Evolutionary conservation across 2,888 invertebrate species (phyloP).

Genomic region (Amorpha juglandis): DNA sequence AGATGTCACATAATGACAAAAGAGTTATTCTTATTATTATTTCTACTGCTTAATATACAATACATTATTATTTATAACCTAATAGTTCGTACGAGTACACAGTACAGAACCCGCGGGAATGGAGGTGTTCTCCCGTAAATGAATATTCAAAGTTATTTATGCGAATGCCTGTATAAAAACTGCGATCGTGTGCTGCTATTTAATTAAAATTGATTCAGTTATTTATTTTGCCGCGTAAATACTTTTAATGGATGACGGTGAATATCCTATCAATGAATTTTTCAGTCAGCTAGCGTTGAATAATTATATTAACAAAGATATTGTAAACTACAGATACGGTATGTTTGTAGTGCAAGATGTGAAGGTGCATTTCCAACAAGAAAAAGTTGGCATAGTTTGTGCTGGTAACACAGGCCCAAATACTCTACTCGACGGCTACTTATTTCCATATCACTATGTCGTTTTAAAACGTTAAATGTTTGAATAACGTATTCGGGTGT

Average conservation of each 20-base stretch:
- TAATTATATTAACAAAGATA: not conserved
- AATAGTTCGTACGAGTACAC: not conserved
- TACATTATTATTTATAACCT: not conserved
- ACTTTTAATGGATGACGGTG: slow-evolving; percentile 15
- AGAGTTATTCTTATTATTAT: no score
- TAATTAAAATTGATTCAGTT: slow-evolving; percentile 25
- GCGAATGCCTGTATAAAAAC: slow-evolving; percentile 26
- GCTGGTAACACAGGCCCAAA: no score
- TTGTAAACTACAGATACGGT: not conserved
- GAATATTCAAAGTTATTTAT: slow-evolving; percentile 30
- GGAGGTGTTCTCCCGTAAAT: slow-evolving; percentile 26
- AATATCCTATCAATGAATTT: slow-evolving; percentile 5
- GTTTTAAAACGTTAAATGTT: no score
- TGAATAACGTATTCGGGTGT: no score
- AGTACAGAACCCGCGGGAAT: slow-evolving; percentile 17
- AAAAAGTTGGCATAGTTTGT: no score
- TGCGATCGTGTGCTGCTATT: slow-evolving; percentile 22
- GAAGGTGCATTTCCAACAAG: no score
- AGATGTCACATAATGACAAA: no score
- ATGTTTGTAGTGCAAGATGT: no score
- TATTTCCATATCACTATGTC: no score
- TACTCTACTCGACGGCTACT: no score
- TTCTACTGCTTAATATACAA: not conserved
- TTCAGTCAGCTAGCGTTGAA: not conserved
- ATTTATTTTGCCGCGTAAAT: slow-evolving; percentile 13